Percentiles rank a stretch among this genome's conserved stretches.
These are phyloP conservation scores for Meleagris gallopavo DNA, from an alignment of 2,113 vertebrate genomes.

Conservation along the genomic window DNA sequence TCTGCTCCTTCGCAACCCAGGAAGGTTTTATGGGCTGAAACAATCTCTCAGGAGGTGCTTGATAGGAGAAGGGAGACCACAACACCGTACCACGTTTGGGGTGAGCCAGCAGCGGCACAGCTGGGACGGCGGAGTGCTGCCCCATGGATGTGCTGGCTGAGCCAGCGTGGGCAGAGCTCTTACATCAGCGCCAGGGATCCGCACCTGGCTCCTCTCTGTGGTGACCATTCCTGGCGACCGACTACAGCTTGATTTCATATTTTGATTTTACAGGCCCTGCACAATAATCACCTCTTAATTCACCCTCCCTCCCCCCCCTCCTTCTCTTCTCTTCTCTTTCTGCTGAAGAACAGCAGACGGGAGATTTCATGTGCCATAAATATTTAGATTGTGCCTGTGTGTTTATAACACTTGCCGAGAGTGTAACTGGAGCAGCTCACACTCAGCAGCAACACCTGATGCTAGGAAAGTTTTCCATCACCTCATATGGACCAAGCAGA, in stretches of 20 bases:
- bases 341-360: constrained; percentile 64
- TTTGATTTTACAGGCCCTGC: constrained; percentile 15
- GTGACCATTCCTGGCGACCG: background rate
- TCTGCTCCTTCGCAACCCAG: background rate
- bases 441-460: constrained; percentile 68
- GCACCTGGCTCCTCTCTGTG: background rate
- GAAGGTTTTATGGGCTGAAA: constrained; percentile 38
- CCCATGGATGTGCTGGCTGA: background rate
- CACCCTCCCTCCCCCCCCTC: background rate
- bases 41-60: background rate
- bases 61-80: constrained; percentile 6
- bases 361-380: constrained; percentile 77
- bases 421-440: constrained; percentile 63
- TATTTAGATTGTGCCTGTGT: constrained; percentile 77
- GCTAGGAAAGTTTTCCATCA: constrained; percentile 70
- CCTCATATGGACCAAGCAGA: constrained; percentile 21
- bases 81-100: background rate
- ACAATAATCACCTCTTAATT: constrained; percentile 42
- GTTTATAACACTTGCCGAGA: constrained; percentile 74
- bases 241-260: background rate
- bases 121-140: background rate
- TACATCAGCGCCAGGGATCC: background rate
- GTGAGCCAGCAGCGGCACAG: background rate
- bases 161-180: background rate
- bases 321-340: background rate